phyloP scores from a whole-genome alignment of 2,797 vertebrate genomes.

The Sus cebifrons region DNA sequence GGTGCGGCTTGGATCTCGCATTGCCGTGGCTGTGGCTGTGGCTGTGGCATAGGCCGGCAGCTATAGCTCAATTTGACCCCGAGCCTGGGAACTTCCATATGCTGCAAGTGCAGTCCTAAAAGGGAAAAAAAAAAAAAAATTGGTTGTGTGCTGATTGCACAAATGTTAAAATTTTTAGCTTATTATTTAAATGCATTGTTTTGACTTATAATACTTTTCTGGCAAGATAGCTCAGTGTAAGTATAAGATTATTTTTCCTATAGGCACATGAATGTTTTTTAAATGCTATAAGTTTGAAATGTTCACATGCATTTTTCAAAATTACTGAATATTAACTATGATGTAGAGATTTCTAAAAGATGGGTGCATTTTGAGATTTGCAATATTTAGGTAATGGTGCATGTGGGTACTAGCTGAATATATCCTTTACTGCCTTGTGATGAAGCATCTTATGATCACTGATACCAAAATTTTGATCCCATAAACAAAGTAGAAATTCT shows the following conservation, averaged over 20 bases:
- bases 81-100: no score
- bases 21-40: no score
- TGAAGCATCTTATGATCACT: neutral
- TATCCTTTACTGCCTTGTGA: neutral
- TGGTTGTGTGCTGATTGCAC: neutral
- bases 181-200: neutral
- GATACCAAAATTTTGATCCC: neutral
- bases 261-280: neutral
- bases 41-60: no score
- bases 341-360: neutral
- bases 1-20: no score
- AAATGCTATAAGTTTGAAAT: neutral
- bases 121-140: neutral
- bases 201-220: slow-evolving; percentile 48
- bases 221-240: neutral
- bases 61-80: no score
- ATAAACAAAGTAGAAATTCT: neutral
- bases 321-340: neutral
- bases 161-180: slow-evolving; percentile 4
- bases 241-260: neutral
- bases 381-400: neutral
- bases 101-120: no score
- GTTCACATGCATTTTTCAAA: slow-evolving; percentile 49
- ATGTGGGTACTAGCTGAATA: neutral
- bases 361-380: neutral